Evolutionary conservation across 2,888 invertebrate species (phyloP).

Genomic region (Agonopterix subpropinquella): DNA sequence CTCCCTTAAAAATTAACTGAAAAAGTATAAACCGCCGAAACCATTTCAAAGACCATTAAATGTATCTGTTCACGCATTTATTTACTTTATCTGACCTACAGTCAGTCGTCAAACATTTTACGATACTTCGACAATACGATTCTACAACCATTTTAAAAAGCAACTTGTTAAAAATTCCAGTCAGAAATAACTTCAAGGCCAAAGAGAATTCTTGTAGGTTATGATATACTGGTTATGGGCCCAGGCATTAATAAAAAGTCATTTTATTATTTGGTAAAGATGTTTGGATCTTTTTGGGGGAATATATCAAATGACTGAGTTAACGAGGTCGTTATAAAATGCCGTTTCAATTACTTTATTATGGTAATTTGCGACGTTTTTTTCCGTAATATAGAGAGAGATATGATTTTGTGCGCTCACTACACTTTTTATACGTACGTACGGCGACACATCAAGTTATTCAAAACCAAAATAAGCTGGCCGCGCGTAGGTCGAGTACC

Average conservation of each 20-base stretch:
- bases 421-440: too few species aligned
- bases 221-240: conserved; percentile 1
- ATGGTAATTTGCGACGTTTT: background rate
- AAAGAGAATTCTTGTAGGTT: conserved; percentile 27
- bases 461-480: too few species aligned
- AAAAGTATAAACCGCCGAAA: conserved; percentile 7
- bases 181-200: too few species aligned
- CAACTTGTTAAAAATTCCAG: background rate
- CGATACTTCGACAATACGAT: conserved; percentile 5
- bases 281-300: conserved; percentile 12
- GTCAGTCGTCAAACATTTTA: conserved; percentile 12
- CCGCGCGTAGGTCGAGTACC: too few species aligned
- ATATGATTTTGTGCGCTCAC: too few species aligned
- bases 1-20: too few species aligned
- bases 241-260: conserved; percentile 14
- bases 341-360: conserved; percentile 2
- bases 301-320: background rate
- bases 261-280: conserved; percentile 18
- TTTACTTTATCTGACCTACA: conserved; percentile 19
- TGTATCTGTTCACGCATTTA: conserved; percentile 23
- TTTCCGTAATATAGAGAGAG: background rate
- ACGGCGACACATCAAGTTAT: too few species aligned
- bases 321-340: conserved; percentile 8
- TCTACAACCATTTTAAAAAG: conserved; percentile 1
- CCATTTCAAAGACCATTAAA: conserved; percentile 19